A percentile compares a stretch with the other conserved stretches of the same genome.
These are phyloP conservation scores for Drosophila simulans DNA, from an alignment of 1,140 invertebrate genomes.

Conservation along the genomic window DNA sequence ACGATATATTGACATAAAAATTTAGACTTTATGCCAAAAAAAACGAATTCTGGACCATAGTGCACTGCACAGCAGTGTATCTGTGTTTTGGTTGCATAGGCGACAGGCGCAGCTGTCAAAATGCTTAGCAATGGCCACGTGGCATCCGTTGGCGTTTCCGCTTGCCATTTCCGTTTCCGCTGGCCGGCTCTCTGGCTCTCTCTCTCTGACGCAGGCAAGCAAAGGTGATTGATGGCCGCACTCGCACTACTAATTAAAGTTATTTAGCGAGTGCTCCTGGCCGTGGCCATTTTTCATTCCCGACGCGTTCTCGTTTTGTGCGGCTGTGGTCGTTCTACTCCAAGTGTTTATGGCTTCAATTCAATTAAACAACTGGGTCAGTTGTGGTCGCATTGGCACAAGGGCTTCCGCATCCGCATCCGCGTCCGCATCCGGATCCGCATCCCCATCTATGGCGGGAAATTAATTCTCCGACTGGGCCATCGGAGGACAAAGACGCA, in stretches of 20 bases:
- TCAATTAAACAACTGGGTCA: slow-evolving; percentile 83
- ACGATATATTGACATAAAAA: too few species aligned
- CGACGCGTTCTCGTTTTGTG: slow-evolving; percentile 22
- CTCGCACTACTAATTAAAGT: slow-evolving; percentile 76
- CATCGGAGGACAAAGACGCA: slow-evolving; percentile 41
- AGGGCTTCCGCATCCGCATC: slow-evolving; percentile 34
- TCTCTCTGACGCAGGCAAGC: neutral
- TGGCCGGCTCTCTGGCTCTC: neutral
- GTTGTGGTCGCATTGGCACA: slow-evolving; percentile 60
- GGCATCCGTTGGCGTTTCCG: slow-evolving; percentile 51
- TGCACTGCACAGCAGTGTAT: neutral
- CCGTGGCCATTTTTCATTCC: slow-evolving; percentile 65
- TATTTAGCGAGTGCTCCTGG: slow-evolving; percentile 65
- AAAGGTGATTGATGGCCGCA: slow-evolving; percentile 70
- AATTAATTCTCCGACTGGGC: slow-evolving; percentile 57
- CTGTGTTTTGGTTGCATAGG: slow-evolving; percentile 38
- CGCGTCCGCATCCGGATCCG: slow-evolving; percentile 16
- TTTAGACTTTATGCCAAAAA: too few species aligned
- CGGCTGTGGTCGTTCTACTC: slow-evolving; percentile 23
- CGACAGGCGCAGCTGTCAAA: slow-evolving; percentile 59
- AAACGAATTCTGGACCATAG: too few species aligned
- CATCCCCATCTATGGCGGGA: slow-evolving; percentile 11
- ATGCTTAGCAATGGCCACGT: slow-evolving; percentile 58
- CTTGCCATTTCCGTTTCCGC: slow-evolving; percentile 33
- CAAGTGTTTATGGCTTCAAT: slow-evolving; percentile 81